Conservation (phyloP, 2,888 invertebrate genomes). For the Nomada lathburiana region DNA sequence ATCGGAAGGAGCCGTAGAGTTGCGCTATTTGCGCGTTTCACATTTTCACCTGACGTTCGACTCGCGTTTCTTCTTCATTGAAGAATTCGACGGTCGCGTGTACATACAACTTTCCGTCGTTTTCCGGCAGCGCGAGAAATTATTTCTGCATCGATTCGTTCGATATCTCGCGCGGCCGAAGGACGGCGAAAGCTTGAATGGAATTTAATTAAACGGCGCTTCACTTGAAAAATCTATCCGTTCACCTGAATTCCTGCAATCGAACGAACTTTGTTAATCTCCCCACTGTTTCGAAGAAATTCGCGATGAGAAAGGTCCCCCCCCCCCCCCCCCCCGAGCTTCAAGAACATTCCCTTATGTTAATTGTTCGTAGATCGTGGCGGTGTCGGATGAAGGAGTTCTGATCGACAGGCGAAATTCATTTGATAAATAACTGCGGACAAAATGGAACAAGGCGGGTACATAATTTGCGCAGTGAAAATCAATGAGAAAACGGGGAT, state of each 20-base stretch:
- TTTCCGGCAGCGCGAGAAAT: background rate
- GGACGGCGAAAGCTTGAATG: background rate
- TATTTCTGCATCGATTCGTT: slow-evolving; percentile 21
- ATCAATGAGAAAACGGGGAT: too few species aligned
- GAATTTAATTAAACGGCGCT: slow-evolving; percentile 29
- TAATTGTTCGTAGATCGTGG: background rate
- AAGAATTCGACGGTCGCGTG: background rate
- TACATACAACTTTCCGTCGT: background rate
- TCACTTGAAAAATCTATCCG: slow-evolving; percentile 15
- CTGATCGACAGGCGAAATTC: background rate
- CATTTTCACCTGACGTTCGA: background rate
- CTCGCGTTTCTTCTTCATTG: background rate
- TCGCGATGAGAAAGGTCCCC: background rate
- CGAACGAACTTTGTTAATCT: slow-evolving; percentile 18
- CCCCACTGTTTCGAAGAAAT: slow-evolving; percentile 13
- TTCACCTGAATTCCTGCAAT: background rate
- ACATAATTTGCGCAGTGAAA: too few species aligned
- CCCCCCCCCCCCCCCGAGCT: background rate
- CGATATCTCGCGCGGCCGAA: slow-evolving; percentile 10
- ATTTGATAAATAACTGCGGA: background rate
- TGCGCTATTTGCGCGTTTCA: background rate
- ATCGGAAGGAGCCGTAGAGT: background rate
- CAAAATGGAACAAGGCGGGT: too few species aligned
- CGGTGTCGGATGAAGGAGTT: background rate
- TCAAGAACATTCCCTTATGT: background rate